Base-by-base conservation (phyloP, 2,888 invertebrate genomes). In the Altica lythri region DNA sequence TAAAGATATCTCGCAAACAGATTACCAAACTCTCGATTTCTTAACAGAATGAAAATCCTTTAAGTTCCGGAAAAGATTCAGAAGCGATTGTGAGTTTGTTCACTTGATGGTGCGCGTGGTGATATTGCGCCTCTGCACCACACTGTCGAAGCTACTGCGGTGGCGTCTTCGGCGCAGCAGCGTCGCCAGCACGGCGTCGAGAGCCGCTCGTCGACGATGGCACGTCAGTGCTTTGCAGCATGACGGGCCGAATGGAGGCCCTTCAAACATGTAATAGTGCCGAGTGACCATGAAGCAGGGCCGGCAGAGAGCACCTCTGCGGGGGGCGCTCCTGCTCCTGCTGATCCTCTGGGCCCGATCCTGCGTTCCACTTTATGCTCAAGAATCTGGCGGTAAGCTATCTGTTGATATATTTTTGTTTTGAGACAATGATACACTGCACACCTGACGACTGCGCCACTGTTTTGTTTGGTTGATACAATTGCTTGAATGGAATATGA, bases 211-310 rank as follows among this genome's bases (percentile, higher is more conserved):
- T 40, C 34, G 47, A 17, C 53, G 50, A 19, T 47, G 49, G 38
- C 10, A 45, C 61, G 63, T 57, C 64, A 70, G 71, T 70, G 67
- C 66, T 66, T 64, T 67, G 62, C 69, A 68, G 63, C 63, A 70
- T 68, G 62, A 54, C 67, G 61, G 55, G 59, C 58, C 57, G 57
- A 54, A 52, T 53, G 61, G 63, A 46, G 61, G 59, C 55, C 37
- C 44, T 22, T 14, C 38, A 42, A 48, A 22, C 49, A 72, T 72
- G 70, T 71, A 70, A 72, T 57, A 59, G 68, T 64, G 66, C 64
- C 57, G 68, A 71, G 70, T 72, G 72, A 73, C 68, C 63, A 72
- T 72, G 72, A 66, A 62, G 68, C 67, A 66, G 70, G 71, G 68
- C 62, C 67, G 68, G 72, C 72, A 65, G 69, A 67, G 67, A 68